phyloP scores from a whole-genome alignment of 2,797 vertebrate genomes.

The Malacoctenus gilli region DNA sequence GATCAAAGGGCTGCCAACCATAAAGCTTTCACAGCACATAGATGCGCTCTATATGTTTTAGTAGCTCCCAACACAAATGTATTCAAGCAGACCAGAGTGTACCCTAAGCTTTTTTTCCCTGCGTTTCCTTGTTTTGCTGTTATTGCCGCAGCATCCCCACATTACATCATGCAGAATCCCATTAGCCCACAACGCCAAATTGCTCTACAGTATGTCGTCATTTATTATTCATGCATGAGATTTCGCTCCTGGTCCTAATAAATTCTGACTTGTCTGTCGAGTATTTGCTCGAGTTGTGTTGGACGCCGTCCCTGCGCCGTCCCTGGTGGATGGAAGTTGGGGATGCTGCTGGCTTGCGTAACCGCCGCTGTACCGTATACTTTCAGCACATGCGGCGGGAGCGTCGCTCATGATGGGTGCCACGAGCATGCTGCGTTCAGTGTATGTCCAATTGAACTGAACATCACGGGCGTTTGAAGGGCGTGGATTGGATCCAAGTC shows the following conservation, averaged over 20 bases:
- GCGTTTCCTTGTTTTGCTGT: neutral
- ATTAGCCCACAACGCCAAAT: neutral
- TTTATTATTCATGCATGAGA: conserved; percentile 8
- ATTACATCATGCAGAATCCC: conserved; percentile 4
- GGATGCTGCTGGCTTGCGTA: conserved; percentile 22
- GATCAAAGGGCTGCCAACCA: neutral
- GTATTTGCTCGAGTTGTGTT: conserved; percentile 1
- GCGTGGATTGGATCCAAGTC: too few species aligned
- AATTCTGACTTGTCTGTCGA: conserved; percentile 10
- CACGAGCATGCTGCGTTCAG: conserved; percentile 5
- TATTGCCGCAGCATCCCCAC: neutral
- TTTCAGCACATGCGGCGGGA: conserved; percentile 15
- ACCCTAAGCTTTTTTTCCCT: neutral
- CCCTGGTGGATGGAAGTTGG: conserved; percentile 10
- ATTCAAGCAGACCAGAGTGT: neutral
- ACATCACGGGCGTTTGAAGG: neutral
- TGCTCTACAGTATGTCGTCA: neutral
- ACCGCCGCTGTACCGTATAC: conserved; percentile 10
- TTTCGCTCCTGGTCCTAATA: conserved; percentile 11
- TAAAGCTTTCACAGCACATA: neutral
- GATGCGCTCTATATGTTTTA: neutral
- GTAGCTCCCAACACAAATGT: neutral
- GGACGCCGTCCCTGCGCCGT: conserved; percentile 14
- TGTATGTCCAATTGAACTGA: conserved; percentile 15
- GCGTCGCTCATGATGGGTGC: conserved; percentile 15